phyloP scores from a whole-genome alignment of 2,888 invertebrate genomes.

The Standfussiana lucernea region DNA sequence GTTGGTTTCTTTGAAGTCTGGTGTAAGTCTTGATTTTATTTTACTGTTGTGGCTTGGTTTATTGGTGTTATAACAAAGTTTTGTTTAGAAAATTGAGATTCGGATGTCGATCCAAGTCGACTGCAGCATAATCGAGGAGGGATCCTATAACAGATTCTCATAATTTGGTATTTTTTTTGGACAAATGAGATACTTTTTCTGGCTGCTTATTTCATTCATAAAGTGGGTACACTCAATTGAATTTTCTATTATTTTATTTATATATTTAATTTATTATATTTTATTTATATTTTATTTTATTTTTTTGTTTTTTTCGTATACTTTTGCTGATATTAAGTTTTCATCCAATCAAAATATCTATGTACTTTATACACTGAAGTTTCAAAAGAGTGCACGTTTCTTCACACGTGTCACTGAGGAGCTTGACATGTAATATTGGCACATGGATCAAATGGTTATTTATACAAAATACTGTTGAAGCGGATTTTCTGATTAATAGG shows the following conservation, averaged over 20 bases:
- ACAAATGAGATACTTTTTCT: not conserved
- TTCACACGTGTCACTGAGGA: not conserved
- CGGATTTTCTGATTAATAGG: slow-evolving; percentile 64
- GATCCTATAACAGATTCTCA: not conserved
- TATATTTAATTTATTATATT: too few relatives aligned
- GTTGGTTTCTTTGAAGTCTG: slow-evolving; percentile 12
- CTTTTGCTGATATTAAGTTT: too few relatives aligned
- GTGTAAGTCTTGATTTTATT: slow-evolving; percentile 19
- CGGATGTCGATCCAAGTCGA: too few relatives aligned
- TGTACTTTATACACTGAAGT: not conserved
- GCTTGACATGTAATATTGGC: slow-evolving; percentile 14
- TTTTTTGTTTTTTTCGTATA: too few relatives aligned
- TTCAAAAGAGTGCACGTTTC: too few relatives aligned
- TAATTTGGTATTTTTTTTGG: not conserved
- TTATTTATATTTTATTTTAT: too few relatives aligned
- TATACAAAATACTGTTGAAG: slow-evolving; percentile 57
- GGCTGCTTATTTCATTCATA: not conserved
- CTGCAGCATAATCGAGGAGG: not conserved
- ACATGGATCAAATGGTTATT: slow-evolving; percentile 41
- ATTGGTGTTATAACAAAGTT: not conserved
- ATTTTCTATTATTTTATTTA: too few relatives aligned
- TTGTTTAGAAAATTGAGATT: not conserved
- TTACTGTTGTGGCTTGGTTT: not conserved
- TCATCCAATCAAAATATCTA: not conserved
- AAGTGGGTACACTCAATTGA: not conserved